A percentile compares a stretch with the other conserved stretches of the same genome.
These are phyloP conservation scores for Melikaiella ostensackeni DNA, from an alignment of 2,888 invertebrate species.

Conservation along the genomic window DNA sequence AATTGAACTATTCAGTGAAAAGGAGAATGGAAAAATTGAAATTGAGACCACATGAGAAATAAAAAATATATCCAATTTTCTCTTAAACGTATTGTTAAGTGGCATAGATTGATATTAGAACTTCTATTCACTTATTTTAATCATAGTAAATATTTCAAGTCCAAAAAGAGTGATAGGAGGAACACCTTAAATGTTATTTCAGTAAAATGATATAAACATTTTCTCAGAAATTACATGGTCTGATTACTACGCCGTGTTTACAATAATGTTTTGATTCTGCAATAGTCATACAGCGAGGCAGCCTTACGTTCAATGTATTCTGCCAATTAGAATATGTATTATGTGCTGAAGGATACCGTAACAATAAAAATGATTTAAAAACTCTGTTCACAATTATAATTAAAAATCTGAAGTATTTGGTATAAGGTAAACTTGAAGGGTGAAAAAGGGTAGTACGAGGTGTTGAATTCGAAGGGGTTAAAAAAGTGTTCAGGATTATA, in stretches of 20 bases:
- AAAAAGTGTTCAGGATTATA: neutral
- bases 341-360: neutral
- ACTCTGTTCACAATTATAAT: neutral
- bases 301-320: neutral
- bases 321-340: neutral
- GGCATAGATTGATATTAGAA: neutral
- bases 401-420: neutral
- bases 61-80: neutral
- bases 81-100: too few species aligned
- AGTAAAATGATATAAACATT: neutral
- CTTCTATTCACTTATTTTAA: neutral
- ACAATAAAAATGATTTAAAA: neutral
- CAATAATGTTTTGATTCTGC: neutral
- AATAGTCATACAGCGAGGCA: constrained; percentile 1
- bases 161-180: neutral
- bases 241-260: constrained; percentile 38
- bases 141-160: neutral
- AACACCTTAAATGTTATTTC: constrained; percentile 1
- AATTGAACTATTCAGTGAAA: neutral
- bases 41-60: neutral
- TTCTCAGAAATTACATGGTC: constrained; percentile 16
- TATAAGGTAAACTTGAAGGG: too few species aligned
- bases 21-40: neutral
- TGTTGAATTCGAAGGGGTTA: too few species aligned
- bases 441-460: too few species aligned